These are phyloP conservation scores for Cheilosia grossa DNA, from an alignment of 2,888 invertebrate species.

Conservation along the genomic window DNA sequence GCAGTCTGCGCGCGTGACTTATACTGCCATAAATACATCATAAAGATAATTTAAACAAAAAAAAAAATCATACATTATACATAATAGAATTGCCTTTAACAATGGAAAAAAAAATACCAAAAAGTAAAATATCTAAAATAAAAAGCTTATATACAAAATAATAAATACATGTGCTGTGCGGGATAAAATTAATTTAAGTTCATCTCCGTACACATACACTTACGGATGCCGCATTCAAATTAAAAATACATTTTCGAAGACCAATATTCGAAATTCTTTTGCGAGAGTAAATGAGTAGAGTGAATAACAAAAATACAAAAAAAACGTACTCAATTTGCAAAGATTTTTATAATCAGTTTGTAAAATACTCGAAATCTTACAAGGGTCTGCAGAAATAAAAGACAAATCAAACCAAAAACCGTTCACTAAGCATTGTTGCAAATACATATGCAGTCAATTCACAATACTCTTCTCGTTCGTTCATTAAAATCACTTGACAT, in stretches of 20 bases:
- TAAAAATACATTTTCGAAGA: conserved; percentile 68
- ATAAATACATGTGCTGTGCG: not conserved
- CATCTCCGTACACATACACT: conserved; percentile 31
- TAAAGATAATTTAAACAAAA: conserved; percentile 9
- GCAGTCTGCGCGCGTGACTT: conserved; percentile 49
- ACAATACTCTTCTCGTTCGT: conserved; percentile 47
- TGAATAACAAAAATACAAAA: conserved; percentile 16
- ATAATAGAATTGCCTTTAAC: not conserved
- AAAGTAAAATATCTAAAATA: not conserved
- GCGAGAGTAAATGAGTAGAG: conserved; percentile 33
- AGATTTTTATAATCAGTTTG: conserved; percentile 20
- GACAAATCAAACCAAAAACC: not conserved
- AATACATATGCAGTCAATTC: conserved; percentile 48
- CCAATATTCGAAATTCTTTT: conserved; percentile 41
- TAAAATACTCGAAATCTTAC: conserved; percentile 44
- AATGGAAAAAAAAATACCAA: conserved; percentile 8
- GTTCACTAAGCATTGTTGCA: conserved; percentile 19
- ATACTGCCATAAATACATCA: conserved; percentile 38
- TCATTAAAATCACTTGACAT: conserved; percentile 46
- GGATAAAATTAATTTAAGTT: conserved; percentile 6
- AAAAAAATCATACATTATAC: no score
- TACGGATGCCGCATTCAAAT: not conserved
- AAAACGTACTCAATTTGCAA: conserved; percentile 8
- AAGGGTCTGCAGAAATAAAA: conserved; percentile 12
- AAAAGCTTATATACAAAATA: conserved; percentile 2